Evolutionary conservation across 2,113 vertebrate genomes (phyloP), one percentile per base, ranked within the genome.

Genomic region (Vombatus ursinus): DNA sequence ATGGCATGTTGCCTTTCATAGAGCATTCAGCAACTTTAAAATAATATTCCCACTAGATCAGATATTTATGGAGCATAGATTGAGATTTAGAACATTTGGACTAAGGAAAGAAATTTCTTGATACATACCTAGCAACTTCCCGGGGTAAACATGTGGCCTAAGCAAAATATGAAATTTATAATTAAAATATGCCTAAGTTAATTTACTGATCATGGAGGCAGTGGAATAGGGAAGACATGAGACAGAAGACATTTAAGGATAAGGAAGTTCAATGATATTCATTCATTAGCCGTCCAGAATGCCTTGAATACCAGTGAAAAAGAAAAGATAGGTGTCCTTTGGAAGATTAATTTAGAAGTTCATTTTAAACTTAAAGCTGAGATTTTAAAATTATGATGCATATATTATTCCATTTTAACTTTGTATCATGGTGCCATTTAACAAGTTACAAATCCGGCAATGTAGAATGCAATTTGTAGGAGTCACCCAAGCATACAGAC

Each of bases 201-300:
- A n/a, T 77, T 77, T 90, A 94, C 92, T 49, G 90, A n/a, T 84
- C 12, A 44, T 8, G 50, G 25, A 37, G 31, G 1, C 50, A 47
- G n/a, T 50, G 23, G 31, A 37, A 3, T 44, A 93, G 14, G 0
- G 14, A 12, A 90, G 31, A 8, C 52, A 16, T 50, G 52, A 23
- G 26, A 48, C 90, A 92, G n/a, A 89, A 1, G 92, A 4, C 0
- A 50, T 10, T 48, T 47, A 91, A 94, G 47, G 47, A 91, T 95
- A 61, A 50, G 57, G 6, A 93, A 90, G 0, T 6, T 49, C 96
- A 95, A 28, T 95, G 3, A 48, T 94, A 52, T 92, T 96, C 91
- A 96, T 93, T 94, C 19, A 49, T 2, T 93, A 96, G 92, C 92
- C 95, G 93, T 94, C 53, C n/a, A 25, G 95, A 97, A 96, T 10